Conservation (phyloP, 2,797 vertebrate species). For the Cirrhinus molitorella region DNA sequence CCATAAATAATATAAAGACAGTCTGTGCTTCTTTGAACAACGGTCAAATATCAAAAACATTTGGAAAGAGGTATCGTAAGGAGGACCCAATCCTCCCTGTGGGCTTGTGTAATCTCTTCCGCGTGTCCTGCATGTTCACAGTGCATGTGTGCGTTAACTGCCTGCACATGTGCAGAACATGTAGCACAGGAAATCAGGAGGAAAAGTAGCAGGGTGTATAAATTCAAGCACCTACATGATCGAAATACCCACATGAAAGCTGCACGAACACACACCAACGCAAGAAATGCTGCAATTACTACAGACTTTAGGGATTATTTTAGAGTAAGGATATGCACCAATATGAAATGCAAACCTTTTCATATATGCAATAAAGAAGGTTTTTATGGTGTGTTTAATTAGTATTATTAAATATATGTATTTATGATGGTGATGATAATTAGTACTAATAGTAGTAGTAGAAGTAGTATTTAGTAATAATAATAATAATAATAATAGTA, state of each 20-base stretch:
- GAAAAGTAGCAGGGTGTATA: constrained; percentile 14
- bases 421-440: not conserved
- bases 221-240: constrained; percentile 27
- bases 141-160: constrained; percentile 55
- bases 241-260: constrained; percentile 14
- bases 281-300: not conserved
- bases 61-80: constrained; percentile 49
- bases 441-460: not conserved
- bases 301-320: not conserved
- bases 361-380: not conserved
- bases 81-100: constrained; percentile 10
- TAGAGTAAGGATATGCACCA: not conserved
- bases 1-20: constrained; percentile 22
- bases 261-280: not conserved
- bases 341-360: not conserved
- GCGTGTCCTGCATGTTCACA: constrained; percentile 31
- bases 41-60: constrained; percentile 57
- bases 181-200: constrained; percentile 1
- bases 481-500: too few relatives aligned
- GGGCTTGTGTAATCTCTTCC: constrained; percentile 46
- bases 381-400: not conserved
- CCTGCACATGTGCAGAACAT: constrained; percentile 51
- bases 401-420: not conserved
- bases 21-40: constrained; percentile 42
- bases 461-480: too few relatives aligned